phyloP scores from a whole-genome alignment of 2,113 vertebrate genomes.

The Tupaia tana region DNA sequence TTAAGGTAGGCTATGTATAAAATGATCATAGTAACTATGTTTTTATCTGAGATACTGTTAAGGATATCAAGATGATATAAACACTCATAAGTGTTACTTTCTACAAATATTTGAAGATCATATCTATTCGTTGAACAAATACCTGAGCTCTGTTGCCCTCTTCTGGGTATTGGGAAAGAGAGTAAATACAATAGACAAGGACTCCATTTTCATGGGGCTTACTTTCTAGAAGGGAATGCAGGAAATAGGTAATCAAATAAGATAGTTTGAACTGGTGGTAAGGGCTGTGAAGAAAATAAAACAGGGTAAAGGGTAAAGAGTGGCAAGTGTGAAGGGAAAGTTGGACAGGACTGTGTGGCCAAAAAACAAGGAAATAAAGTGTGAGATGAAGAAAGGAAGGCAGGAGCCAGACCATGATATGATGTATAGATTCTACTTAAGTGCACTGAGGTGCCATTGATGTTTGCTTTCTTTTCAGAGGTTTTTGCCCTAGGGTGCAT shows the following conservation, averaged over 20 bases:
- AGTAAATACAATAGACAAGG: neutral
- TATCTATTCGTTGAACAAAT: neutral
- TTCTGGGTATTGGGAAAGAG: neutral
- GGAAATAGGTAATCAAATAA: neutral
- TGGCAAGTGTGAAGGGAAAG: neutral
- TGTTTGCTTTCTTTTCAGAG: too few species aligned
- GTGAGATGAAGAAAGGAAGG: neutral
- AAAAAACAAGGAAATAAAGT: neutral
- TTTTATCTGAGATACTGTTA: slow-evolving; percentile 36
- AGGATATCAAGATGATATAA: neutral
- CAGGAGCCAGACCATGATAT: neutral
- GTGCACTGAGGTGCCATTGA: neutral
- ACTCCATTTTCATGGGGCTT: too few species aligned
- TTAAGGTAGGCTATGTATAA: neutral
- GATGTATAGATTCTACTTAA: neutral
- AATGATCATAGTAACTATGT: neutral
- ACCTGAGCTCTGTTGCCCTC: neutral
- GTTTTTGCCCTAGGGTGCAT: too few species aligned
- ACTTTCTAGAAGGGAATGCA: neutral
- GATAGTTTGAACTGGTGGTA: neutral
- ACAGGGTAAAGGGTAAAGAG: neutral
- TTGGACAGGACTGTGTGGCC: neutral
- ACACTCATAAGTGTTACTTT: slow-evolving; percentile 13
- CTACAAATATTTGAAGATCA: slow-evolving; percentile 1
- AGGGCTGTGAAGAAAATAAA: neutral